A percentile compares a stretch with the other conserved stretches of the same genome.
Evolutionary conservation across 1,140 invertebrate genomes (phyloP).

Genomic region (Hermetia illucens): DNA sequence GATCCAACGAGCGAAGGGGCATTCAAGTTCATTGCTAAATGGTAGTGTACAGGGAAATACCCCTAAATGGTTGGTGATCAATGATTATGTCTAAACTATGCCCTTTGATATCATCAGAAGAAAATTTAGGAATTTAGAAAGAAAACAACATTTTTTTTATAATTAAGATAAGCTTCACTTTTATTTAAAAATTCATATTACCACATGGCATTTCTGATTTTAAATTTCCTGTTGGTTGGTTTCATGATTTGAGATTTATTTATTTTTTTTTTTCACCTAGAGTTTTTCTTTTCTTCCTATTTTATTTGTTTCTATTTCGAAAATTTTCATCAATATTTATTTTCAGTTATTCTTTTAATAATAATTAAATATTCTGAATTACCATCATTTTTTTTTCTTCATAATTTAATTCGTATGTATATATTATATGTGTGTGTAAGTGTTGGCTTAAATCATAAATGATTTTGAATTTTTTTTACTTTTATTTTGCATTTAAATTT

Average conservation of each 20-base stretch:
- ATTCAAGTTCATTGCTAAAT: not conserved
- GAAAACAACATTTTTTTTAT: not conserved
- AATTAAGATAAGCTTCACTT: constrained; percentile 1
- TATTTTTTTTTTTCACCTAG: not conserved
- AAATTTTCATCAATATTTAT: too few relatives aligned
- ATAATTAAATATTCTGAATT: not conserved
- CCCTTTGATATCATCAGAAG: not conserved
- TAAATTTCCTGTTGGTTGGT: too few relatives aligned
- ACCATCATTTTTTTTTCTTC: not conserved
- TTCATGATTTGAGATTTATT: not conserved
- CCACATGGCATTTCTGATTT: not conserved
- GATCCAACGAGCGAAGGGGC: not conserved
- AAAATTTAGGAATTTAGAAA: not conserved
- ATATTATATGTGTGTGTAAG: not conserved
- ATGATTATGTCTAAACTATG: too few relatives aligned
- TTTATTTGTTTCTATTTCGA: too few relatives aligned
- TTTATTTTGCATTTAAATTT: too few relatives aligned
- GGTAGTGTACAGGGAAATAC: not conserved
- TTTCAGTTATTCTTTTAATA: not conserved
- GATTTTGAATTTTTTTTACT: too few relatives aligned
- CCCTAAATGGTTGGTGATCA: too few relatives aligned
- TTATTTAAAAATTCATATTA: constrained; percentile 1
- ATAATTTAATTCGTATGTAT: not conserved
- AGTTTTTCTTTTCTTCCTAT: not conserved
- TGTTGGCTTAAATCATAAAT: not conserved